A percentile compares a stretch with the other conserved stretches of the same genome.
Conservation (phyloP, 2,113 vertebrate species). For the Struthio camelus region DNA sequence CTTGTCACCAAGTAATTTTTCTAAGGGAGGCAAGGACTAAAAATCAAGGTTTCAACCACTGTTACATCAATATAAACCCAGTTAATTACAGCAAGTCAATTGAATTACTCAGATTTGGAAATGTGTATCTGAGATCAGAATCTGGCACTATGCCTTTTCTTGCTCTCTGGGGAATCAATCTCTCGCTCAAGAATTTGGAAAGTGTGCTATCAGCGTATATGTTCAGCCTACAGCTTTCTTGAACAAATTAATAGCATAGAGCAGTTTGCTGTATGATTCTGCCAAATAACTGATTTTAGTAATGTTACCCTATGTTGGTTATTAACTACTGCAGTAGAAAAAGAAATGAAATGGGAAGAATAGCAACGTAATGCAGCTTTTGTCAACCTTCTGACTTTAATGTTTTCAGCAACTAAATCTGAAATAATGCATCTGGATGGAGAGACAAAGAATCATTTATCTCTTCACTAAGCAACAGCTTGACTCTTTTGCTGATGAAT, state of each 20-base stretch:
- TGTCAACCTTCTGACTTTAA: neutral
- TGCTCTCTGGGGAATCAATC: neutral
- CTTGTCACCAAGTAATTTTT: neutral
- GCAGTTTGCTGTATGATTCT: neutral
- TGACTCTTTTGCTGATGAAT: neutral
- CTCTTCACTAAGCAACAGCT: neutral
- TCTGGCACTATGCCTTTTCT: neutral
- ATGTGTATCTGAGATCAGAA: neutral
- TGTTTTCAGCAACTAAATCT: neutral
- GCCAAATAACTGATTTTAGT: neutral
- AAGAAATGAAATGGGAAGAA: neutral
- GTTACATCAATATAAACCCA: neutral
- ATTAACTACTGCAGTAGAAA: neutral
- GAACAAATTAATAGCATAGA: neutral
- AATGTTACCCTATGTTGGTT: neutral
- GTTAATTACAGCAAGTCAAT: neutral
- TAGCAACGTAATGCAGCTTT: neutral
- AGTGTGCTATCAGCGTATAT: neutral
- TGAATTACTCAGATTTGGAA: neutral
- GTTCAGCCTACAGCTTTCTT: neutral
- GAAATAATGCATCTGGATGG: slow-evolving; percentile 1
- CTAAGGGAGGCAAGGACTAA: neutral
- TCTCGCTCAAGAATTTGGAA: neutral
- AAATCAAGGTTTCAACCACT: neutral
- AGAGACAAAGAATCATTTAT: neutral